Evolutionary conservation across 2,113 vertebrate species (phyloP).

Genomic region (Notothenia coriiceps): DNA sequence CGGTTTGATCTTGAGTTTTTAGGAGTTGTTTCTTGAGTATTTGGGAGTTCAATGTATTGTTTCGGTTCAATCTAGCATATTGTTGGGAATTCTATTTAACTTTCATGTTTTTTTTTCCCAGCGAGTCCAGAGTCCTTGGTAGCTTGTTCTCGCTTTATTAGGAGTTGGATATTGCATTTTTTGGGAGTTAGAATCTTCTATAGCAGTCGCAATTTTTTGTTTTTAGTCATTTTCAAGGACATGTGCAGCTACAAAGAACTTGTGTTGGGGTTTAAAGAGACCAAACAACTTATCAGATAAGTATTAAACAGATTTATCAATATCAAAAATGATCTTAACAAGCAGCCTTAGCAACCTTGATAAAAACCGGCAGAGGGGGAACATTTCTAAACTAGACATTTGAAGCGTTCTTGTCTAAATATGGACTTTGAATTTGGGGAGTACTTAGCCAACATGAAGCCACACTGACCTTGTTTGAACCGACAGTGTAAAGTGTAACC

Average conservation of each 20-base stretch:
- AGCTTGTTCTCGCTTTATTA: too few relatives aligned
- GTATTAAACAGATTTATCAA: too few relatives aligned
- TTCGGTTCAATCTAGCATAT: background rate
- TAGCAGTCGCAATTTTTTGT: too few relatives aligned
- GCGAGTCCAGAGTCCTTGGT: too few relatives aligned
- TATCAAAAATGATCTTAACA: too few relatives aligned
- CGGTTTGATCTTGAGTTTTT: background rate
- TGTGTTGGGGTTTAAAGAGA: too few relatives aligned
- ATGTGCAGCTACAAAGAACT: too few relatives aligned
- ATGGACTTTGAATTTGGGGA: background rate
- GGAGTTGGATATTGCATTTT: too few relatives aligned
- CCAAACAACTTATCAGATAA: too few relatives aligned
- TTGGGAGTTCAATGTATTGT: background rate
- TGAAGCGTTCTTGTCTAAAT: background rate
- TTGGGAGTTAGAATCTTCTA: too few relatives aligned
- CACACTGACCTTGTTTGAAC: background rate
- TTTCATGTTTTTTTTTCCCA: too few relatives aligned
- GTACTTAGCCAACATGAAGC: background rate
- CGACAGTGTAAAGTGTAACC: conserved; percentile 10
- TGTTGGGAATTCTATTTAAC: background rate
- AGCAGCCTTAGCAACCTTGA: background rate
- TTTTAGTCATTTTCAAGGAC: too few relatives aligned
- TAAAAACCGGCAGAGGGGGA: background rate
- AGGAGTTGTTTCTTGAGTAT: accelerated
- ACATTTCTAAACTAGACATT: background rate